Evolutionary conservation across 92 coral and sea anemone species (phyloP).

Genomic region (Blastomussa wellsi): DNA sequence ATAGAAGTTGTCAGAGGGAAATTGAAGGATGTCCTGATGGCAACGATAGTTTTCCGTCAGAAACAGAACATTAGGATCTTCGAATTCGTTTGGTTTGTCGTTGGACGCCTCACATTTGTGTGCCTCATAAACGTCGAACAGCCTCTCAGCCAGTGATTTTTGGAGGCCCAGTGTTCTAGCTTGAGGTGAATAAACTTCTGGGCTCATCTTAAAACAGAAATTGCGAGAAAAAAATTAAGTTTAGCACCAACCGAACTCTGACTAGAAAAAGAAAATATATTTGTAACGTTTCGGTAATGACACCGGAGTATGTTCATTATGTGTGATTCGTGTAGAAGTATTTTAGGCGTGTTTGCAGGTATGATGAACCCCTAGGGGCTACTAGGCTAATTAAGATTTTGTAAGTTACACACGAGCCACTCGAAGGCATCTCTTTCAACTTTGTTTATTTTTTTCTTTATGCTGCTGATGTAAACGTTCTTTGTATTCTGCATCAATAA

Average conservation of each 20-base stretch:
- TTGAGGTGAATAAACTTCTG: conserved; percentile 70
- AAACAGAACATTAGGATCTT: conserved; percentile 60
- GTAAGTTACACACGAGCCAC: no score
- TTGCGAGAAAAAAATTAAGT: background rate
- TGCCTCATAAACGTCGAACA: conserved; percentile 70
- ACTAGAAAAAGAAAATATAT: background rate
- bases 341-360: no score
- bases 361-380: no score
- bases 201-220: conserved; percentile 64
- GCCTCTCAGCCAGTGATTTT: conserved; percentile 83
- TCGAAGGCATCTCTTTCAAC: no score
- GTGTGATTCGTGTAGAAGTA: no score
- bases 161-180: conserved; percentile 67
- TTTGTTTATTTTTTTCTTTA: no score
- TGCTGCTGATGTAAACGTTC: no score
- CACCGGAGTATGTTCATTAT: no score
- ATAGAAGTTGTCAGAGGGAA: conserved; percentile 82
- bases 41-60: conserved; percentile 90
- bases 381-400: no score
- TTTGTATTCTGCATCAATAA: no score
- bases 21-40: conserved; percentile 74
- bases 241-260: background rate
- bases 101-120: background rate
- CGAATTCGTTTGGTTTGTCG: background rate
- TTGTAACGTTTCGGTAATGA: no score